Evolutionary conservation across 1,140 invertebrate species (phyloP).

Genomic region (Eurosta solidaginis): DNA sequence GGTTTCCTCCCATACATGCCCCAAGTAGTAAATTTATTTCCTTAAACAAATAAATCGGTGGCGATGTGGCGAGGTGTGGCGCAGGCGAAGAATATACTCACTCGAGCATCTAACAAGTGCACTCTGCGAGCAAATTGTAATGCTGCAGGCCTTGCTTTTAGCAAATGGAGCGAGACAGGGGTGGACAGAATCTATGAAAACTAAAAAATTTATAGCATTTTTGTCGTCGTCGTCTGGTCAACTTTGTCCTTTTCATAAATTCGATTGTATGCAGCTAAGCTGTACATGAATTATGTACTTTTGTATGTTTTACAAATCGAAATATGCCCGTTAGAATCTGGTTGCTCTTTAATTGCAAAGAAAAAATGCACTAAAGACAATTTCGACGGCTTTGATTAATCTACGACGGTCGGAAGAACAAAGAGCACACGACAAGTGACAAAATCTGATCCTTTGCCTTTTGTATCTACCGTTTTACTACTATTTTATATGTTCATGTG

Average conservation of each 20-base stretch:
- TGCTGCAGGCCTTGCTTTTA: not conserved
- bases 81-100: not conserved
- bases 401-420: not conserved
- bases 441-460: not conserved
- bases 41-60: not conserved
- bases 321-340: too few relatives aligned
- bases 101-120: not conserved
- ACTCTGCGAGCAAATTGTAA: not conserved
- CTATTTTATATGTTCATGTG: too few relatives aligned
- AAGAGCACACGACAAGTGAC: not conserved
- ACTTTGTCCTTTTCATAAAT: not conserved
- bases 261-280: not conserved
- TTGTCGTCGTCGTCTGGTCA: constrained; percentile 4
- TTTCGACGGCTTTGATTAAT: not conserved
- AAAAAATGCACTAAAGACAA: not conserved
- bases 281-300: not conserved
- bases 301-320: too few relatives aligned
- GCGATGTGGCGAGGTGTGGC: too few relatives aligned
- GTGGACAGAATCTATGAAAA: constrained; percentile 6
- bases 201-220: constrained; percentile 6
- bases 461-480: too few relatives aligned
- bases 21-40: not conserved
- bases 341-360: too few relatives aligned
- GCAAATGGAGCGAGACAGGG: not conserved
- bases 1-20: not conserved